Percentiles rank a stretch among this genome's conserved stretches.
Conservation (phyloP, 2,888 invertebrate genomes). For the Entomobrya multifasciata region DNA sequence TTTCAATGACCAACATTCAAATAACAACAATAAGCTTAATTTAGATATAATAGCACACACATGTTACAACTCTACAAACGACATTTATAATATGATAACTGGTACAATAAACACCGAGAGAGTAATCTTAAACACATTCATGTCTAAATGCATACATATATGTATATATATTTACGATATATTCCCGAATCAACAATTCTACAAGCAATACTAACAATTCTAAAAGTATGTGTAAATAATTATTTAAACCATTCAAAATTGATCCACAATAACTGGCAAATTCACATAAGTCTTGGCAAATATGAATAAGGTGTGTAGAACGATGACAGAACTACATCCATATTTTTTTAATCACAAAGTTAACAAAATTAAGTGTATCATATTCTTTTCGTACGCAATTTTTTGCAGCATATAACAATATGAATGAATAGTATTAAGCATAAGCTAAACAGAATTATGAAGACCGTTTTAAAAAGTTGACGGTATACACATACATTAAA, state of each 20-base stretch:
- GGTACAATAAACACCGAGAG: slow-evolving; percentile 18
- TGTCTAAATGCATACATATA: not conserved
- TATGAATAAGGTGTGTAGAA: not conserved
- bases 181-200: slow-evolving; percentile 10
- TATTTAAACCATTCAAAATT: slow-evolving; percentile 4
- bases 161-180: not conserved
- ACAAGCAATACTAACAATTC: not conserved
- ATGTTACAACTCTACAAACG: slow-evolving; percentile 15
- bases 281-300: slow-evolving; percentile 16
- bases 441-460: slow-evolving; percentile 19
- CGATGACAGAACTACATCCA: not conserved
- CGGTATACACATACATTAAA: slow-evolving; percentile 17
- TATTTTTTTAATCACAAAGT: no score
- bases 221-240: not conserved
- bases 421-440: not conserved
- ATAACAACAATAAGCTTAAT: slow-evolving; percentile 32
- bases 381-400: not conserved
- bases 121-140: slow-evolving; percentile 17
- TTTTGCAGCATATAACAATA: not conserved
- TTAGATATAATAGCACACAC: slow-evolving; percentile 21
- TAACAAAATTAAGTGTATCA: no score
- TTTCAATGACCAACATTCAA: slow-evolving; percentile 57
- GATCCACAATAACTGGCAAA: slow-evolving; percentile 17
- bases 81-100: not conserved
- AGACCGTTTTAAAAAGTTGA: slow-evolving; percentile 1